Base-by-base conservation (phyloP, 2,888 invertebrate genomes). In the Gastrophysa polygoni region DNA sequence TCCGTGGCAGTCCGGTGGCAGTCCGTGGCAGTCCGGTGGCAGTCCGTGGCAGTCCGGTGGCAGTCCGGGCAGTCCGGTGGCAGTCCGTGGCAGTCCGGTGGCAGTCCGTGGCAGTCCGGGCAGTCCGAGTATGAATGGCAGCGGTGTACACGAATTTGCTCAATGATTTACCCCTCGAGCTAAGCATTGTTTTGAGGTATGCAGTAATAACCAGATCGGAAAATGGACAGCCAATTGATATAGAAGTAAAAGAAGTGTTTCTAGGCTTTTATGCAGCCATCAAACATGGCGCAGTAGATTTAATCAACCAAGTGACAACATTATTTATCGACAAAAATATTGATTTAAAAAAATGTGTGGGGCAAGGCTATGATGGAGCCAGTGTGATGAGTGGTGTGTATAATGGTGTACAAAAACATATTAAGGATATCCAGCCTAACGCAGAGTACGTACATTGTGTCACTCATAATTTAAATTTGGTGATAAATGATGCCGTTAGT, bases 311-410 rank as follows among this genome's bases (percentile, higher is more conserved):
- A 68, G 68, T 70, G 52, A 69, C 61, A 34, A 66, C 57, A 62
- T 66, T 47, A 46, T 20, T 70, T 32, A 56, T 58, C 59, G 67
- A 64, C 46, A 49, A 61, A 64, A 64, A 51, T 66, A 70, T 71
- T 60, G 63, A 68, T 64, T 58, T 61, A 56, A 61, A 49, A 68
- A 68, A 64, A 8, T 68, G 64, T 63, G 46, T 56, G 20, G 71
- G 70, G 10, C 70, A 73, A 68, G 66, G 69, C 34, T 75, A 77
- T 68, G 75, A 77, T 69, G 75, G 74, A 62, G 75, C 75, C 60
- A 72, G 70, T 66, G 72, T 73, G n/a, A 74, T 74, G 24, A 70
- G 71, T 62, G 72, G 72, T 59, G 64, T 63, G 32, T 74, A 58
- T 29, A 62, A 28, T 57, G 62, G 62, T 47, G 72, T 52, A 64